phyloP scores from a whole-genome alignment of 64 coral and sea anemone species.

The Dendronephthya gigantea region DNA sequence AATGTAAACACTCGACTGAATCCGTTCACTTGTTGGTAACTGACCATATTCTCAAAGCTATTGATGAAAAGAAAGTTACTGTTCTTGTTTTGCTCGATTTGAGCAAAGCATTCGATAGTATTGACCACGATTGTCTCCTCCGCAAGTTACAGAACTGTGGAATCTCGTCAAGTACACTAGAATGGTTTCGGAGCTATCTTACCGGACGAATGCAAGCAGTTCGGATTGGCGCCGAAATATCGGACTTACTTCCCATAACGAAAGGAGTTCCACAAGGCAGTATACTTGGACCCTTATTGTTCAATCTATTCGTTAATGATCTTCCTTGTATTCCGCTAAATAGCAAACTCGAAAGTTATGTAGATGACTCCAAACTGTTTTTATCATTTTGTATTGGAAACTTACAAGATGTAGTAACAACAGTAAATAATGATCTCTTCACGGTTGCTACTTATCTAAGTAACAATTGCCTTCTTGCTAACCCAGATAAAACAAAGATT shows the following conservation, averaged over 20 bases:
- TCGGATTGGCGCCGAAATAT: background rate
- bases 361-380: conserved; percentile 27
- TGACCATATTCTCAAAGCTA: no score
- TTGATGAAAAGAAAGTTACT: no score
- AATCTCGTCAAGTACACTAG: background rate
- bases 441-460: conserved; percentile 34
- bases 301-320: conserved; percentile 28
- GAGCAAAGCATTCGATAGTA: background rate
- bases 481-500: conserved; percentile 52
- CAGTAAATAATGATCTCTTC: background rate
- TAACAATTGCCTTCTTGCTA: conserved; percentile 35
- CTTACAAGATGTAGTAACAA: background rate
- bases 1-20: no score
- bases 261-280: conserved; percentile 33
- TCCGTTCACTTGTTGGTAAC: no score
- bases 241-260: background rate
- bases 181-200: background rate
- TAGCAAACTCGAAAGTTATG: background rate
- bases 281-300: conserved; percentile 26
- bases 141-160: background rate
- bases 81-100: no score
- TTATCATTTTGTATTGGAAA: background rate
- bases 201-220: background rate
- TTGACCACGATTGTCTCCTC: background rate
- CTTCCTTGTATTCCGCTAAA: background rate